A percentile compares a stretch with the other conserved stretches of the same genome.
Conservation (phyloP, 1,140 invertebrate species). For the Brachionus asplanchnoidis region DNA sequence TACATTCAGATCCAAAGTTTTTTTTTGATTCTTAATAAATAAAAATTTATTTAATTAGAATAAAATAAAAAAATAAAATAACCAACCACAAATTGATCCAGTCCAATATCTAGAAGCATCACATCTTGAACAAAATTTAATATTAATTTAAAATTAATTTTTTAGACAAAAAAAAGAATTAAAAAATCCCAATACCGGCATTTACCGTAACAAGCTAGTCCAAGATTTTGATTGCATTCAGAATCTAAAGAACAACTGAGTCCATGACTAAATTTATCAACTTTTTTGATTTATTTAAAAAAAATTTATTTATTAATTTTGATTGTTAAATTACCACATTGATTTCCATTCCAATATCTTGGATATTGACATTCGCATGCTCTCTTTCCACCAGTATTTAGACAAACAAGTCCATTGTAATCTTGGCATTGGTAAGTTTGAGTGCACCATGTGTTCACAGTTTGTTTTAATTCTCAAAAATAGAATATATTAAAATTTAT, state of each 20-base stretch:
- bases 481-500: neutral
- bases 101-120: neutral
- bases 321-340: neutral
- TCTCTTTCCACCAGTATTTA: neutral
- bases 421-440: neutral
- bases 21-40: neutral
- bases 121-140: neutral
- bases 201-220: neutral
- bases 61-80: neutral
- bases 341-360: constrained; percentile 10
- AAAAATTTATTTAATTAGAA: too few relatives aligned
- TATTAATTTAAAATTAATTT: neutral
- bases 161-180: neutral
- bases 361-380: neutral
- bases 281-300: neutral
- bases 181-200: neutral
- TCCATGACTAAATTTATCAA: neutral
- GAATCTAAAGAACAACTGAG: neutral
- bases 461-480: neutral
- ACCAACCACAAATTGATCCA: neutral
- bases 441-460: neutral
- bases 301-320: neutral
- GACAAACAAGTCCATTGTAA: neutral
- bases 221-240: neutral
- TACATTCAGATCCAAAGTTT: neutral